phyloP scores from a whole-genome alignment of 2,113 vertebrate genomes.

The Jaculus jaculus region DNA sequence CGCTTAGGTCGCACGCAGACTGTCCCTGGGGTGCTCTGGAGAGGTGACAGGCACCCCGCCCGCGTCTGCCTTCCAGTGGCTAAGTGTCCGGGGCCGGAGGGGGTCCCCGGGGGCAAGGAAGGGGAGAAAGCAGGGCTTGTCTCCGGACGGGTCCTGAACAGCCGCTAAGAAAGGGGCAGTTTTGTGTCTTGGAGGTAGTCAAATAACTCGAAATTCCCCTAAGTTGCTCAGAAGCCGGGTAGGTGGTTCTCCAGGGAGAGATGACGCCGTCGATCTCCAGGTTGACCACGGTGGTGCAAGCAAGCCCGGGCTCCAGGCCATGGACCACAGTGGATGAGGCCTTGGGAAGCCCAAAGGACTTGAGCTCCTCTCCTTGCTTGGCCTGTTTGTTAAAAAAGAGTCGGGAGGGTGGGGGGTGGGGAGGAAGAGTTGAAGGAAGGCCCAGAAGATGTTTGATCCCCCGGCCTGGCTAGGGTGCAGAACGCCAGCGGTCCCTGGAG shows the following conservation, averaged over 20 bases:
- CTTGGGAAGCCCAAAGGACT: neutral
- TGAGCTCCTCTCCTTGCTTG: fast-evolving
- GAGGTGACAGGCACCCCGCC: neutral
- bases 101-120: neutral
- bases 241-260: neutral
- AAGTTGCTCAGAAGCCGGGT: neutral
- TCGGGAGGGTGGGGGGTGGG: no score
- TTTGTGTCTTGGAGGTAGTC: neutral
- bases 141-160: neutral
- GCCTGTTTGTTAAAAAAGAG: neutral
- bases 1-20: neutral
- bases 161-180: neutral
- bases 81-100: neutral
- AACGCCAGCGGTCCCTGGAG: fast-evolving
- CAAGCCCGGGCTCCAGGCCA: fast-evolving
- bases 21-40: neutral
- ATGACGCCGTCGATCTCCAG: neutral
- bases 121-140: neutral
- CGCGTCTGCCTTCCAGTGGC: neutral
- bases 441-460: no score
- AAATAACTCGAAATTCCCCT: neutral
- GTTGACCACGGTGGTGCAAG: neutral
- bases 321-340: fast-evolving
- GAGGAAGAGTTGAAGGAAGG: neutral
- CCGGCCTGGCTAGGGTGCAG: neutral